phyloP scores from a whole-genome alignment of 2,888 invertebrate species.

The Gari tellinella region DNA sequence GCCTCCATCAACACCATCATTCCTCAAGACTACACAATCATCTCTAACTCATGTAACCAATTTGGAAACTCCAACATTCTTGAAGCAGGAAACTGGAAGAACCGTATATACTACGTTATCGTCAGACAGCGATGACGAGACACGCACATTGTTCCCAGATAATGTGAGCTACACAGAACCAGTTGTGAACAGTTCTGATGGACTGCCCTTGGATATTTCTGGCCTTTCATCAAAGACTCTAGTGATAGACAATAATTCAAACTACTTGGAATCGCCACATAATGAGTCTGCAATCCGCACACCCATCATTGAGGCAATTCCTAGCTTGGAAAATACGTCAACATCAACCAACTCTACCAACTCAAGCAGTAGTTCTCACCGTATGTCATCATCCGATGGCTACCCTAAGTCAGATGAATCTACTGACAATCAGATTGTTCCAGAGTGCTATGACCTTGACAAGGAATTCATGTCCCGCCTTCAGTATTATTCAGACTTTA shows the following conservation, averaged over 20 bases:
- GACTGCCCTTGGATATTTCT: conserved; percentile 53
- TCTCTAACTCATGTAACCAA: conserved; percentile 59
- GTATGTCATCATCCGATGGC: conserved; percentile 65
- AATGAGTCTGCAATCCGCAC: conserved; percentile 53
- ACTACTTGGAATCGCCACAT: conserved; percentile 63
- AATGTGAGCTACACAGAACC: conserved; percentile 27
- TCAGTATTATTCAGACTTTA: conserved; percentile 78
- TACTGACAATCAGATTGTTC: conserved; percentile 73
- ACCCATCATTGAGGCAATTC: conserved; percentile 57
- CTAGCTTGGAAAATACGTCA: conserved; percentile 54
- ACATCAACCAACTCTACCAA: conserved; percentile 55
- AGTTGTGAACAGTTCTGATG: conserved; percentile 48
- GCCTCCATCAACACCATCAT: conserved; percentile 63
- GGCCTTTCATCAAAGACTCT: conserved; percentile 59
- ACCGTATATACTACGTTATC: conserved; percentile 14
- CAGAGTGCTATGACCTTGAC: conserved; percentile 66
- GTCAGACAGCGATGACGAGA: conserved; percentile 47
- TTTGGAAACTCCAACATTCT: conserved; percentile 58
- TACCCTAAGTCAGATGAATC: conserved; percentile 69
- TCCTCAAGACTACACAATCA: conserved; percentile 53
- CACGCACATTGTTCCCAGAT: conserved; percentile 39
- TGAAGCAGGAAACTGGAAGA: conserved; percentile 49
- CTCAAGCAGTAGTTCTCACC: conserved; percentile 42
- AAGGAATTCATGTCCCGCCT: conserved; percentile 75
- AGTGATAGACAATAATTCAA: conserved; percentile 67